Conservation (phyloP, 1,140 invertebrate genomes). For the Tribolium madens region DNA sequence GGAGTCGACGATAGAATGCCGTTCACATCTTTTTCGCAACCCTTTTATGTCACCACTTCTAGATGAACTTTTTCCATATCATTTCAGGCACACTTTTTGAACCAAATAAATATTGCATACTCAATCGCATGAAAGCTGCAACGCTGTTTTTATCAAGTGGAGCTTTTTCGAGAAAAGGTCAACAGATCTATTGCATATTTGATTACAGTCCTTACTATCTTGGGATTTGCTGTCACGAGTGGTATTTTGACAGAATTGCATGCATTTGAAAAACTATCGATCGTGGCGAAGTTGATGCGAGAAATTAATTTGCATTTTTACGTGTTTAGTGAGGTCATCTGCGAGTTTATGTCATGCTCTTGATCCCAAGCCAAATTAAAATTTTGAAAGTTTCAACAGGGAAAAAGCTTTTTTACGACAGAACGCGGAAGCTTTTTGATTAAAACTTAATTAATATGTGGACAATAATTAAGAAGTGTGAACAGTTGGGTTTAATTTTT, state of each 20-base stretch:
- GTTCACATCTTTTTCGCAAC: constrained; percentile 4
- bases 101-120: constrained; percentile 6
- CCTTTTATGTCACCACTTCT: neutral
- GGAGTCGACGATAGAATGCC: constrained; percentile 7
- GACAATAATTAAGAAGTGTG: too few species aligned
- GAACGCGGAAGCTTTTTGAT: neutral
- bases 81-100: neutral
- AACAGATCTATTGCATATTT: constrained; percentile 31
- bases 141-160: neutral
- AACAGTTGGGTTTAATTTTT: too few species aligned
- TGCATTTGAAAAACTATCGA: neutral
- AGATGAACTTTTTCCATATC: neutral
- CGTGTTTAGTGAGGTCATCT: neutral
- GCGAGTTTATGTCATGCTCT: neutral
- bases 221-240: neutral
- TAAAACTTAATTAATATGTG: too few species aligned
- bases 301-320: constrained; percentile 33
- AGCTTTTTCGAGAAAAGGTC: constrained; percentile 22
- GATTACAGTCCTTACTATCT: neutral
- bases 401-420: neutral
- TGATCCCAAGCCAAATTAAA: too few species aligned
- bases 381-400: neutral
- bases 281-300: neutral
- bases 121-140: constrained; percentile 26
- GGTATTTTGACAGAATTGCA: constrained; percentile 11